Percentiles rank a stretch among this genome's conserved stretches.
Conservation (phyloP, 64 coral and sea anemone genomes). For the Trachythela sp. region DNA sequence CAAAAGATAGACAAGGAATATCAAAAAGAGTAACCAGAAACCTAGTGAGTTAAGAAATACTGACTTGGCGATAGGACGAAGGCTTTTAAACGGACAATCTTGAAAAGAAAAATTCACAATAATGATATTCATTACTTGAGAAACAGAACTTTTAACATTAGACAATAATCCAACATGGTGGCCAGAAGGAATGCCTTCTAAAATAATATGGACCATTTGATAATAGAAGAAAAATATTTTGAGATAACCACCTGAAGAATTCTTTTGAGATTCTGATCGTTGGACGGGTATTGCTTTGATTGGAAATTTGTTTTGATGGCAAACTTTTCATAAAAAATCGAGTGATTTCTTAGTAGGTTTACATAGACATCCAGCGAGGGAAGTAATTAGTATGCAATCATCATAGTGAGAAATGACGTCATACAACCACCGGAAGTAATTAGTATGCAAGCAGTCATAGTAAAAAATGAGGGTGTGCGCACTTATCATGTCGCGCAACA, state of each 20-base stretch:
- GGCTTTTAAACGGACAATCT: neutral
- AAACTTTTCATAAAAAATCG: neutral
- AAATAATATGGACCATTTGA: neutral
- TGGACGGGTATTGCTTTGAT: no score
- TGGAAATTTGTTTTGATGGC: neutral
- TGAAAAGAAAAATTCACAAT: neutral
- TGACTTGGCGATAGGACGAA: neutral
- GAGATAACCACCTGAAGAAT: neutral
- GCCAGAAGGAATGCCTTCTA: neutral
- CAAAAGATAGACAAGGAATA: neutral
- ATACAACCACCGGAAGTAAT: no score
- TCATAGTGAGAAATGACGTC: no score
- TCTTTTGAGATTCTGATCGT: neutral
- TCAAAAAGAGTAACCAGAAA: neutral
- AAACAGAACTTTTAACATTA: neutral
- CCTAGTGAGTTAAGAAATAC: neutral
- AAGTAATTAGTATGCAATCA: no score
- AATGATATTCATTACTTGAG: neutral
- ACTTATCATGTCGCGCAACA: no score
- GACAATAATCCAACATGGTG: neutral
- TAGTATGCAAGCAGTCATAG: no score
- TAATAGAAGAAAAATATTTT: neutral
- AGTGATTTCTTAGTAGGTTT: no score
- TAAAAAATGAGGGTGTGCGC: no score
- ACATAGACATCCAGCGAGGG: no score